These are phyloP conservation scores for Cynopterus brachyotis DNA, from an alignment of 2,113 vertebrate genomes.

Conservation along the genomic window DNA sequence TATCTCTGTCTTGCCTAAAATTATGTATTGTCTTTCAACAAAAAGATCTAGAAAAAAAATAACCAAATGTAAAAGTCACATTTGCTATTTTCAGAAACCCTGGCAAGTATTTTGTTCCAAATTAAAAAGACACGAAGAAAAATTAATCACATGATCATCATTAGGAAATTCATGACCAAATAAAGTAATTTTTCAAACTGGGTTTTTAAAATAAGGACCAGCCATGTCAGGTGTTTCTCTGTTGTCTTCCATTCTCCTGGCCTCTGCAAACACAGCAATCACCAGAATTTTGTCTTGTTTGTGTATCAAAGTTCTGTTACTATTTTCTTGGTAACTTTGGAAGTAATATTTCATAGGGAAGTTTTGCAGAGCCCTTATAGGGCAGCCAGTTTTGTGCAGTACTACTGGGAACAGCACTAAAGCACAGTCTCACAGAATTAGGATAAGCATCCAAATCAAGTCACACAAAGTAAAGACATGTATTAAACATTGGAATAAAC, in stretches of 20 bases:
- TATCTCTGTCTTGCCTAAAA: not conserved
- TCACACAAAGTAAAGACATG: not conserved
- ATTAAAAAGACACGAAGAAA: not conserved
- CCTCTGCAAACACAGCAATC: not conserved
- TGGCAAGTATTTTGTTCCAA: not conserved
- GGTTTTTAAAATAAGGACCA: not conserved
- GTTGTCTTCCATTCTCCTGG: not conserved
- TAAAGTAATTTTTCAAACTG: not conserved
- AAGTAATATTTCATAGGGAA: not conserved
- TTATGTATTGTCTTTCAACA: not conserved
- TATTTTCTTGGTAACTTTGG: not conserved
- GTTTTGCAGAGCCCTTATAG: not conserved
- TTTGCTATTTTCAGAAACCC: not conserved
- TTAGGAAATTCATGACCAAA: not conserved
- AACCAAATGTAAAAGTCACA: not conserved
- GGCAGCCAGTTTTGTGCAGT: not conserved
- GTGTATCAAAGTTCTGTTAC: not conserved
- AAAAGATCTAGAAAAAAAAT: not conserved
- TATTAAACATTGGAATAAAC: not conserved
- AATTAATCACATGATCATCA: not conserved
- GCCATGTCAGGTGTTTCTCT: not conserved
- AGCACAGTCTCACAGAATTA: not conserved
- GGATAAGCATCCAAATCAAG: not conserved
- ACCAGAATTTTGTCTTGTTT: not conserved
- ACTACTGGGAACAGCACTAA: not conserved